Evolutionary conservation across 2,888 invertebrate species (phyloP), one percentile per base, ranked within the genome.

Genomic region (Bombylius major): DNA sequence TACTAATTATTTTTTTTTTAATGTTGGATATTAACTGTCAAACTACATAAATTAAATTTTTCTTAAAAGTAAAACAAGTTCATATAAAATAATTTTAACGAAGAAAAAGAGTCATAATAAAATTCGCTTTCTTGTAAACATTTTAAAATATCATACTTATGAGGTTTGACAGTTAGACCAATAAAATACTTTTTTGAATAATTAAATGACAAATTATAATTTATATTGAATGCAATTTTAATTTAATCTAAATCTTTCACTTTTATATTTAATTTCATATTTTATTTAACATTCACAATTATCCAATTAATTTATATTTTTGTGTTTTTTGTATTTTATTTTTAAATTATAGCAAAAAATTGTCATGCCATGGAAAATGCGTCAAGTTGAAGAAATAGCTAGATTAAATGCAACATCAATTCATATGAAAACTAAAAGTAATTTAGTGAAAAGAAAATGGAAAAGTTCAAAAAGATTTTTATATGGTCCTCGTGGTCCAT

Each of bases 391-490:
- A 63, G 81, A 81, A 69, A 71, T 73, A 62, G 71, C 73, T 53
- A 73, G 80, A n/a, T 75, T 76, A 59, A 74, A 76, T 64, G 73
- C 76, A 60, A 66, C 75, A 39, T 66, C 75, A 56, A 70, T 75
- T 57, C 77, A 78, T 60, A 70, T 73, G 57, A 73, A 76, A 53
- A 77, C 77, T 55, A 77, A 77, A 63, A 72, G 76, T 56, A 70
- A 72, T 60, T 70, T 76, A 59, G 73, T 76, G 47, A 70, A 77
- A 62, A 72, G 78, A 56, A 76, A 76, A 63, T 82, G 82, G 82
- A 73, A 77, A 63, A 76, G 76, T 48, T 72, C 76, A 50, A 78
- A 78, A 65, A 69, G 77, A 60, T 80, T 79, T 70, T 75, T 81
- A 60, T 75, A 75, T 55, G 79, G 81, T 52, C 71, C 74, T 42